Percentiles rank a stretch among this genome's conserved stretches.
Conservation (phyloP, 1,140 invertebrate species). For the Trichogramma pretiosum region DNA sequence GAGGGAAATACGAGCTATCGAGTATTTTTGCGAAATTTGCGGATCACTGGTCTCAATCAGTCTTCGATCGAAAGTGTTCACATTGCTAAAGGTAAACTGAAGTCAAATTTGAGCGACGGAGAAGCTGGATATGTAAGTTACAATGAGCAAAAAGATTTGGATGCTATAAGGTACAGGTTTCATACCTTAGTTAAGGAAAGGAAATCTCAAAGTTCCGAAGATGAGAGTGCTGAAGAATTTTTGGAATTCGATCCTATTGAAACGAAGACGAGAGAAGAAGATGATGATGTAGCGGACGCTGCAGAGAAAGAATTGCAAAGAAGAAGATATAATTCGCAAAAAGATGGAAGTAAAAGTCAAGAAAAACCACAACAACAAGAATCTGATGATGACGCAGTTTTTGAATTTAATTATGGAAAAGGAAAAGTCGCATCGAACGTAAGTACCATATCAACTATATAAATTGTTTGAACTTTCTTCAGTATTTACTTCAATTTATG, state of each 20-base stretch:
- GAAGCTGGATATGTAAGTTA: slow-evolving; percentile 41
- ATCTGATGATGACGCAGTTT: not conserved
- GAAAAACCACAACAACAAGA: too few species aligned
- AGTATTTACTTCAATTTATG: too few species aligned
- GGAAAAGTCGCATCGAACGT: slow-evolving; percentile 6
- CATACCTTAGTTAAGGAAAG: slow-evolving; percentile 35
- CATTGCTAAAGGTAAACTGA: slow-evolving; percentile 30
- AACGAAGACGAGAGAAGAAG: not conserved
- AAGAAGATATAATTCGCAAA: not conserved
- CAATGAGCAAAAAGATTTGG: slow-evolving; percentile 32
- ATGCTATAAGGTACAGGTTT: slow-evolving; percentile 38
- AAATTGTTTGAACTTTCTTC: too few species aligned
- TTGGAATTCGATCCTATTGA: slow-evolving; percentile 3
- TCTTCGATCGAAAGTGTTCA: slow-evolving; percentile 38
- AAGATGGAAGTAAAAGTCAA: too few species aligned
- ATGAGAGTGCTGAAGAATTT: not conserved
- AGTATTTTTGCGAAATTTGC: slow-evolving; percentile 33
- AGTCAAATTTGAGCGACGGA: slow-evolving; percentile 35
- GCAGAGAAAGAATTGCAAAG: not conserved
- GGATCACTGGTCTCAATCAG: slow-evolving; percentile 35
- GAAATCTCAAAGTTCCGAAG: not conserved
- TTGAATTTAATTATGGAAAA: slow-evolving; percentile 1
- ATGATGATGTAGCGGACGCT: not conserved
- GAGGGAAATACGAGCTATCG: slow-evolving; percentile 39
- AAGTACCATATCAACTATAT: not conserved